Evolutionary conservation across 2,797 vertebrate species (phyloP), one percentile per base, ranked within the genome.

Genomic region (Tachyglossus aculeatus): DNA sequence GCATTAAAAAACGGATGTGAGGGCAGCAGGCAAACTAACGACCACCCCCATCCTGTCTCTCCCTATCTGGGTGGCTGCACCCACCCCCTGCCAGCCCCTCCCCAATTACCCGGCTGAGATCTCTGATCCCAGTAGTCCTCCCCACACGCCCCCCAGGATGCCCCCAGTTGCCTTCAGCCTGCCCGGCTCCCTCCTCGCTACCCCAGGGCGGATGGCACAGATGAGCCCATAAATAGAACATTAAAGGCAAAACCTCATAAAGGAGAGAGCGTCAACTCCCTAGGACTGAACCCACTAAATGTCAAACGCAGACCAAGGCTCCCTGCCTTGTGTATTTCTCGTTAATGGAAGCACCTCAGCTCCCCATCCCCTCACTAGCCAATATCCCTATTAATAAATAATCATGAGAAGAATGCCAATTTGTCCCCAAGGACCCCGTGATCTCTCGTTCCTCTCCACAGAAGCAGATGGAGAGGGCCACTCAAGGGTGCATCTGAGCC

Each of bases 311-410:
- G 78, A 33, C 5, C 80, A 1, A 67, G 75, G 53, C 67, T 84
- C 80, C 73, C 53, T 37, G 82, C 82, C 47, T 45, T 67, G 68
- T 55, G 48, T 36, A 2, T 45, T 56, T 66, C 71, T 82, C 55
- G 15, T 60, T 87, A 77, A 83, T 43, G 2, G 59, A 7, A 12
- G 68, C 78, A 59, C 72, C 83, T 86, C 84, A 77, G 81, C 81
- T 43, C 75, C 79, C 66, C 33, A 22, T 34, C 41, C 72, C 62
- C 74, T 78, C 85, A 74, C 70, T 84, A 86, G 78, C 83, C 77
- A 58, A 64, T 76, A 3, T 1, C 59, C 62, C 71, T 58, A 78
- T 87, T 76, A 85, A 87, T 87, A 85, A 87, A 81, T 87, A 63
- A 87, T 76, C 1, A 22, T 47, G 62, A 63, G 50, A 67, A 76